Evolutionary conservation across 2,797 vertebrate genomes (phyloP).

Genomic region (Myoxocephalus aenaeus): DNA sequence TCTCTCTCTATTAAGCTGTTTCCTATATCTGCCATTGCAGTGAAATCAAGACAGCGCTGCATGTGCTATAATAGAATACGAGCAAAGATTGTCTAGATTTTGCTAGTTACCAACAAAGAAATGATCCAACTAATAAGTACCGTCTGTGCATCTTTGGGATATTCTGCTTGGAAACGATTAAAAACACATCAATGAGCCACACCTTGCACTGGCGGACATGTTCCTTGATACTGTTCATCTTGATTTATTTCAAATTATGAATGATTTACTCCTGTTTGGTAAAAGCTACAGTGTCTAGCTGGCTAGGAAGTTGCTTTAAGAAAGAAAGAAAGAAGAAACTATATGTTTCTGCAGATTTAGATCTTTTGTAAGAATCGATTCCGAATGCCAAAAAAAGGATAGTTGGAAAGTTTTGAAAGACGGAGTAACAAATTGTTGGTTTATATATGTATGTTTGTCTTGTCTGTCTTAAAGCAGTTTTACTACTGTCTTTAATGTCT

Average conservation of each 20-base stretch:
- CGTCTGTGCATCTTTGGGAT: background rate
- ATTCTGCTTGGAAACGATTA: background rate
- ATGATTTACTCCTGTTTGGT: background rate
- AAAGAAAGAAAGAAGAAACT: background rate
- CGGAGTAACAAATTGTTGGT: too few relatives aligned
- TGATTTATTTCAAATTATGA: background rate
- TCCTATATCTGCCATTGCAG: background rate
- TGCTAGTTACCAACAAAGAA: background rate
- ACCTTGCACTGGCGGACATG: background rate
- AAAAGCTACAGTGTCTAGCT: background rate
- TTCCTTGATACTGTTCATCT: background rate
- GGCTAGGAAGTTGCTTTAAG: background rate
- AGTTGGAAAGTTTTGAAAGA: background rate
- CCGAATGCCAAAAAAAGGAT: background rate
- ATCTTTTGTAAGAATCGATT: background rate
- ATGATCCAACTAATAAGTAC: background rate
- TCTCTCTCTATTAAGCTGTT: background rate
- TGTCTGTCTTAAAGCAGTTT: background rate
- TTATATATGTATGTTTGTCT: background rate
- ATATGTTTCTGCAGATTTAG: background rate
- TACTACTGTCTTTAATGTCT: too few relatives aligned
- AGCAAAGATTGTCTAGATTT: background rate
- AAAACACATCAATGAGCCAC: background rate
- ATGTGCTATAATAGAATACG: background rate
- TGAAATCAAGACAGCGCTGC: background rate